phyloP scores from a whole-genome alignment of 1,140 invertebrate species.

The Sarcophaga bullata region DNA sequence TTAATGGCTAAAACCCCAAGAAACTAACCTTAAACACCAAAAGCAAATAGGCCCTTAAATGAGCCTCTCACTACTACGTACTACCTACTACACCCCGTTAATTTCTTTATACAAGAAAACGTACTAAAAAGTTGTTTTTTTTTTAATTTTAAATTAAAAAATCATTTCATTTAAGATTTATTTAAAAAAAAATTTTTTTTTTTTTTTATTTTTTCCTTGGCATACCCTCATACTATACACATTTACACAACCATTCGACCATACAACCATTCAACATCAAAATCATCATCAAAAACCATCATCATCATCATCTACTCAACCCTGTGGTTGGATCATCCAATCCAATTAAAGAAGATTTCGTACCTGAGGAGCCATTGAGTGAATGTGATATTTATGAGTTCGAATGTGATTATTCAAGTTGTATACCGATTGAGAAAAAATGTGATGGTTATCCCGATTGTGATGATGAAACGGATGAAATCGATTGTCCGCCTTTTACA shows the following conservation, averaged over 20 bases:
- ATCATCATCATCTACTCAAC: conserved; percentile 31
- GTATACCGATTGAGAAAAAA: conserved; percentile 66
- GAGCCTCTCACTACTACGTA: neutral
- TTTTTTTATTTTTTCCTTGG: neutral
- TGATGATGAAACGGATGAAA: conserved; percentile 78
- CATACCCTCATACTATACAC: too few relatives aligned
- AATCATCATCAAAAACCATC: conserved; percentile 42
- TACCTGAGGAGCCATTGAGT: conserved; percentile 50
- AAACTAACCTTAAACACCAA: neutral
- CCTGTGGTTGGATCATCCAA: conserved; percentile 27
- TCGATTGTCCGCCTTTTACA: conserved; percentile 67
- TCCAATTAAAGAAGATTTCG: conserved; percentile 47
- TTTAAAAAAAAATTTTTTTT: neutral
- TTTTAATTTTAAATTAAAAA: neutral
- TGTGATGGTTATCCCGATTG: conserved; percentile 81
- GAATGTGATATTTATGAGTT: conserved; percentile 60
- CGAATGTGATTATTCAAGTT: conserved; percentile 63
- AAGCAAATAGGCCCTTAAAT: neutral
- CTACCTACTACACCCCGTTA: neutral
- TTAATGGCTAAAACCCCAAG: neutral
- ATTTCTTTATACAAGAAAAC: neutral
- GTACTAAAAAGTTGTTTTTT: neutral
- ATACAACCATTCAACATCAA: conserved; percentile 26
- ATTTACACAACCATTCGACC: conserved; percentile 44
- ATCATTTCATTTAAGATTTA: neutral